A percentile compares a stretch with the other conserved stretches of the same genome.
Evolutionary conservation across 2,113 vertebrate species (phyloP).

Genomic region (Thunnus maccoyii): DNA sequence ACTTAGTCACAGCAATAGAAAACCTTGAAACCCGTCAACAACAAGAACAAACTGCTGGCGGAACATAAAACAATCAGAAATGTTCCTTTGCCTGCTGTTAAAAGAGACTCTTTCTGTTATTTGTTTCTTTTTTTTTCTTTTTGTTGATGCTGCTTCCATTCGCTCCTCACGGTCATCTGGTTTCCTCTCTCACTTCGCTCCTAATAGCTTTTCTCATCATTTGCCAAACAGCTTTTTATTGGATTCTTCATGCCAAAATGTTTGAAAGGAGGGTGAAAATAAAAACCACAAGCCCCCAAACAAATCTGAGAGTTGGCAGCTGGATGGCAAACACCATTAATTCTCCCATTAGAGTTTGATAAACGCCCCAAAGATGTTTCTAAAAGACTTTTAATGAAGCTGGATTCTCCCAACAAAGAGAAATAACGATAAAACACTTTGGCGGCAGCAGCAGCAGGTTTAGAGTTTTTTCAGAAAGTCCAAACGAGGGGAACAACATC

Average conservation of each 20-base stretch:
- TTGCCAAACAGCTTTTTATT: constrained; percentile 11
- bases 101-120: background rate
- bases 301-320: constrained; percentile 6
- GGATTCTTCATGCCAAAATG: background rate
- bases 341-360: constrained; percentile 26
- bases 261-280: constrained; percentile 8
- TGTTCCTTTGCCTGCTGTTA: background rate
- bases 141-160: constrained; percentile 4
- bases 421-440: background rate
- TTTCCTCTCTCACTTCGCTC: background rate
- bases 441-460: background rate
- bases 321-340: constrained; percentile 18
- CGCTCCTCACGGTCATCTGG: background rate
- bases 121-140: background rate
- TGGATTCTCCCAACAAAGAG: constrained; percentile 10
- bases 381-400: background rate
- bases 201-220: constrained; percentile 22
- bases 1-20: background rate
- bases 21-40: background rate
- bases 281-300: background rate
- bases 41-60: background rate
- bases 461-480: background rate
- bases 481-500: background rate
- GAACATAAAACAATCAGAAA: background rate
- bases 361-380: constrained; percentile 9